Conservation (phyloP, 2,888 invertebrate species). For the Gastrophysa polygoni region DNA sequence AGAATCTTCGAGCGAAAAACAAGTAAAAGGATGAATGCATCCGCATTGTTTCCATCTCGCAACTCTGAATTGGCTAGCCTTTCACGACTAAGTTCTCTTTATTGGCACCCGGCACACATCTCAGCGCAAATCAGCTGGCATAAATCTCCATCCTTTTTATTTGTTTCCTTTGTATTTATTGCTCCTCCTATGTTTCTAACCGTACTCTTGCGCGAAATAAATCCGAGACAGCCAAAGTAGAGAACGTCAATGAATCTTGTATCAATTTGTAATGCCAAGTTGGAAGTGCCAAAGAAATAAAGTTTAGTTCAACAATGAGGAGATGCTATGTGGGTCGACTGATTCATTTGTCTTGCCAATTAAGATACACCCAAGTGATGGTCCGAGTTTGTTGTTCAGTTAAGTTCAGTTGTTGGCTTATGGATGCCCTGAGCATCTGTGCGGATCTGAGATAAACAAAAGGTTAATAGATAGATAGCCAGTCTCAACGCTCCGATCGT, state of each 20-base stretch:
- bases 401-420: slow-evolving; percentile 40
- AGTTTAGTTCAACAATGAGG: slow-evolving; percentile 45
- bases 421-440: slow-evolving; percentile 37
- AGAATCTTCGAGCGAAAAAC: background rate
- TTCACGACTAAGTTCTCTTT: background rate
- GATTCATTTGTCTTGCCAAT: slow-evolving; percentile 51
- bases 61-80: background rate
- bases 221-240: slow-evolving; percentile 6
- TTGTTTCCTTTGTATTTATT: background rate
- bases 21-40: background rate
- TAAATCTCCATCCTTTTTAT: background rate
- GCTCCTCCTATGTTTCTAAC: background rate
- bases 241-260: slow-evolving; percentile 28
- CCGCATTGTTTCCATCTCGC: background rate
- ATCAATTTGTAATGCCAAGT: slow-evolving; percentile 40
- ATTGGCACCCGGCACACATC: background rate
- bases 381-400: slow-evolving; percentile 35
- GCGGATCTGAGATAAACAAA: background rate
- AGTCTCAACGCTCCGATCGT: too few relatives aligned
- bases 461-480: too few relatives aligned
- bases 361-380: slow-evolving; percentile 48
- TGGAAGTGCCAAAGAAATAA: slow-evolving; percentile 37
- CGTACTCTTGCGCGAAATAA: slow-evolving; percentile 6
- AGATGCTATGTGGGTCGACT: slow-evolving; percentile 45
- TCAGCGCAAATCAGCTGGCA: slow-evolving; percentile 6